These are phyloP conservation scores for Hydrocynus forskahlii DNA, from an alignment of 2,797 vertebrate species.

Conservation along the genomic window DNA sequence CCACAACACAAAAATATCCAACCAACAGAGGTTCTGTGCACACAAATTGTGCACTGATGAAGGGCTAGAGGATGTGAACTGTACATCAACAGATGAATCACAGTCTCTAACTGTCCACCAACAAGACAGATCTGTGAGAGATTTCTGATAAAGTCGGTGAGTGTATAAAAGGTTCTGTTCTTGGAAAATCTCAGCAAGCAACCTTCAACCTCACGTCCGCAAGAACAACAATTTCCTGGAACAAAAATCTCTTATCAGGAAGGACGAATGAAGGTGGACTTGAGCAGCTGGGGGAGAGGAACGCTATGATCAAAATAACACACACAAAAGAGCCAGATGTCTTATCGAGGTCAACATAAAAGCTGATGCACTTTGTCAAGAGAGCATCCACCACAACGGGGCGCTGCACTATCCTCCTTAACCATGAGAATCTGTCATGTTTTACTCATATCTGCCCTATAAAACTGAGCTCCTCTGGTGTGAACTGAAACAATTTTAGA, in stretches of 20 bases:
- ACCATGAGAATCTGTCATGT: background rate
- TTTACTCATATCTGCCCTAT: background rate
- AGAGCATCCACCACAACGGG: background rate
- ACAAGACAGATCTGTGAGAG: no score
- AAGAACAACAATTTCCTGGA: background rate
- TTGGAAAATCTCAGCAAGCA: background rate
- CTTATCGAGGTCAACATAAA: conserved; percentile 7
- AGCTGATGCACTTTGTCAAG: background rate
- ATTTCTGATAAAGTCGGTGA: no score
- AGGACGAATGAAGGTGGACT: background rate
- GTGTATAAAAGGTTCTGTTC: background rate
- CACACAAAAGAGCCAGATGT: background rate
- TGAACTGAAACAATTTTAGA: background rate
- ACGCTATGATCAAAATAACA: background rate
- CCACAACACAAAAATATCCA: no score
- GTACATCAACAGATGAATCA: no score
- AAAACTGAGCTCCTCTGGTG: background rate
- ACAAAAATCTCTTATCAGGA: background rate
- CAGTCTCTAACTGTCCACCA: no score
- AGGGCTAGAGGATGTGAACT: no score
- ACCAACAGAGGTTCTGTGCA: no score
- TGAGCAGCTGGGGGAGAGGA: background rate
- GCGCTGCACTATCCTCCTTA: background rate
- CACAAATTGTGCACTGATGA: no score
- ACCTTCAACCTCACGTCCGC: background rate